Percentiles rank a stretch among this genome's conserved stretches.
Evolutionary conservation across 2,888 invertebrate genomes (phyloP).

Genomic region (Leptarthrus brevirostris): DNA sequence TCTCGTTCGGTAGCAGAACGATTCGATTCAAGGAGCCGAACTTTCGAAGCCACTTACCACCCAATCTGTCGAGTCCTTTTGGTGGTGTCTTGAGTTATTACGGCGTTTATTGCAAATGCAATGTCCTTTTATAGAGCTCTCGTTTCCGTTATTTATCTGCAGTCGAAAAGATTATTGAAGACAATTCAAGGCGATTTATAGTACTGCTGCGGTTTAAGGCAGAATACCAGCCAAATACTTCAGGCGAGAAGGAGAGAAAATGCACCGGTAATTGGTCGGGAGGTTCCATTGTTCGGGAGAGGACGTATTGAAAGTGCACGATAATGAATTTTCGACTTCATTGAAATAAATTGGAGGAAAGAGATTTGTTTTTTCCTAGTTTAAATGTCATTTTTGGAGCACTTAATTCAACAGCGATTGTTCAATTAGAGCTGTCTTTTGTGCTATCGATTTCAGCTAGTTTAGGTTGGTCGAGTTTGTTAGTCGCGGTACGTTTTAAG

Average conservation of each 20-base stretch:
- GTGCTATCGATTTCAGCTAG: not conserved
- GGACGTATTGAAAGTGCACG: slow-evolving; percentile 25
- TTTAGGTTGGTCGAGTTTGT: too few species aligned
- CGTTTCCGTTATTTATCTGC: slow-evolving; percentile 53
- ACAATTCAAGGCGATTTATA: slow-evolving; percentile 43
- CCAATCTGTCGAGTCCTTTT: slow-evolving; percentile 40
- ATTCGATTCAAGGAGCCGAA: not conserved
- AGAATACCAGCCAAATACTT: not conserved
- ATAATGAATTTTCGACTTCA: slow-evolving; percentile 43
- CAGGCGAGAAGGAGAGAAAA: slow-evolving; percentile 6
- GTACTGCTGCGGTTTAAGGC: slow-evolving; percentile 34
- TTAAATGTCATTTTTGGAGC: slow-evolving; percentile 11
- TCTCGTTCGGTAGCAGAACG: not conserved
- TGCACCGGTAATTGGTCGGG: slow-evolving; percentile 39
- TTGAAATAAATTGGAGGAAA: slow-evolving; percentile 38
- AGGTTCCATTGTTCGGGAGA: slow-evolving; percentile 30
- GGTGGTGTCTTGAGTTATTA: slow-evolving; percentile 51
- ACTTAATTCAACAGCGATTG: slow-evolving; percentile 13
- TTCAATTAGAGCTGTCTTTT: not conserved
- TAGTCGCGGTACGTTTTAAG: too few species aligned
- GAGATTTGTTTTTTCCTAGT: slow-evolving; percentile 38
- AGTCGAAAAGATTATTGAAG: slow-evolving; percentile 54
- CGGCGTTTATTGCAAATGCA: slow-evolving; percentile 54
- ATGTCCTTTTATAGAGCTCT: slow-evolving; percentile 52
- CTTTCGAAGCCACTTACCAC: slow-evolving; percentile 48